Conservation (phyloP, 2,797 vertebrate genomes). For the Mormyrops boulengeri region DNA sequence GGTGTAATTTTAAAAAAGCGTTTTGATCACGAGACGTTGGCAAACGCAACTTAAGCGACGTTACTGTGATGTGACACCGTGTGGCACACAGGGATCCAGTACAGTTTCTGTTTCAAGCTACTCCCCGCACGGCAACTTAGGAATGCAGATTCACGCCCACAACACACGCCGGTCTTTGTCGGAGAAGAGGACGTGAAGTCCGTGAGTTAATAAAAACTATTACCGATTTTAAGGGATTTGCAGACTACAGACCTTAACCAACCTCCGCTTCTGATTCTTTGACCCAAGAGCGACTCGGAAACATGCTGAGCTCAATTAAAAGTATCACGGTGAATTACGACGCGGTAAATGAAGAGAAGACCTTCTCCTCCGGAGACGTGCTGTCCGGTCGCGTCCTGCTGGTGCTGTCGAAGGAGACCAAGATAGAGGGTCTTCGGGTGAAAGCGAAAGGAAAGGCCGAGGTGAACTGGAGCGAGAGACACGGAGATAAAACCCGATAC, state of each 20-base stretch:
- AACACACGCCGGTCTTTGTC: background rate
- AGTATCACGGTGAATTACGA: constrained; percentile 43
- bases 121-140: background rate
- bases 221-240: background rate
- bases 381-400: constrained; percentile 44
- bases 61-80: background rate
- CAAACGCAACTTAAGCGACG: background rate
- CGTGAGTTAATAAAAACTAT: background rate
- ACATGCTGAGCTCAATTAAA: constrained; percentile 43
- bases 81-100: background rate
- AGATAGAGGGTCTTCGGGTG: constrained; percentile 40
- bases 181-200: background rate
- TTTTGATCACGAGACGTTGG: background rate
- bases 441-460: constrained; percentile 56
- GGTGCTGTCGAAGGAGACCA: constrained; percentile 39
- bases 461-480: constrained; percentile 36
- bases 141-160: background rate
- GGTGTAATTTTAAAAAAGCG: background rate
- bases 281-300: background rate
- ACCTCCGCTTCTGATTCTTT: background rate
- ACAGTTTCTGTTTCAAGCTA: background rate
- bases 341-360: constrained; percentile 37
- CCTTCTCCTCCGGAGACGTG: constrained; percentile 44
- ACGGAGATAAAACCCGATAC: background rate
- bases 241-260: background rate